A percentile compares a stretch with the other conserved stretches of the same genome.
These are phyloP conservation scores for Camponotus vicinus DNA, from an alignment of 1,140 invertebrate genomes.

Conservation along the genomic window DNA sequence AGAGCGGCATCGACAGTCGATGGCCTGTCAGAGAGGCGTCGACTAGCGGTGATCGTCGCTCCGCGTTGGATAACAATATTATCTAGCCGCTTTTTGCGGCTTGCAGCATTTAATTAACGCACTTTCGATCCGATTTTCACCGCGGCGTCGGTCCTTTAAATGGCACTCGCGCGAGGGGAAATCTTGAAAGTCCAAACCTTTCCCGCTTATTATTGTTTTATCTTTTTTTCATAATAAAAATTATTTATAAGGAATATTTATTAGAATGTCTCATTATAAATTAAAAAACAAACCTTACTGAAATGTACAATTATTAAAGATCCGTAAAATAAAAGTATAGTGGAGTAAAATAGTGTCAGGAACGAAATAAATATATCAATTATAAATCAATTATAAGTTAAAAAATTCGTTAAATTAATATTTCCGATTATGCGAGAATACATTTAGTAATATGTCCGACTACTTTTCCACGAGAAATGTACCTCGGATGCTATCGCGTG, in stretches of 20 bases:
- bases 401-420: not conserved
- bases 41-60: not conserved
- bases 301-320: not conserved
- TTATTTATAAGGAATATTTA: not conserved
- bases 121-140: slow-evolving; percentile 36
- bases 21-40: slow-evolving; percentile 52
- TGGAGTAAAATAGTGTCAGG: no score
- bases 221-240: not conserved
- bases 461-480: slow-evolving; percentile 19
- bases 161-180: not conserved
- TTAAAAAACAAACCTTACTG: not conserved
- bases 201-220: not conserved
- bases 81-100: slow-evolving; percentile 43
- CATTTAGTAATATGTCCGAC: not conserved
- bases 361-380: not conserved
- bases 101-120: slow-evolving; percentile 44
- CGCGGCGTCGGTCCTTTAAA: not conserved
- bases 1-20: slow-evolving; percentile 50
- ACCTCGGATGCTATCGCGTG: slow-evolving; percentile 4
- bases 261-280: not conserved
- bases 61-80: slow-evolving; percentile 42
- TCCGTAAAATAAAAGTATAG: not conserved
- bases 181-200: not conserved
- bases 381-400: slow-evolving; percentile 12
- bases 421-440: not conserved